Base-by-base conservation (phyloP, 2,888 invertebrate species). In the Endomychus coccineus region DNA sequence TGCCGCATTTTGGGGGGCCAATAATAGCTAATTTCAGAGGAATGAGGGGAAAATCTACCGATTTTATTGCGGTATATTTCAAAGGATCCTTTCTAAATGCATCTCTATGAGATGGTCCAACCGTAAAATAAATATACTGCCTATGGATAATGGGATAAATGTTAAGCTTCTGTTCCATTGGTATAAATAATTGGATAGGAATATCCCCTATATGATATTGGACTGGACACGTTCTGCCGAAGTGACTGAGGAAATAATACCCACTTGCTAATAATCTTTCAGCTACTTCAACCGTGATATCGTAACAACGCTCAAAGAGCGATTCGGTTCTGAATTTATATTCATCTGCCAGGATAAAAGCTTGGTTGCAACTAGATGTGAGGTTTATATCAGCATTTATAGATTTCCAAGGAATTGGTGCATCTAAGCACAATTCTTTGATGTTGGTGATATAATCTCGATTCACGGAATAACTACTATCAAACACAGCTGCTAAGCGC, bases 161-260 rank as follows among this genome's bases (percentile, higher is more conserved):
- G 24, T 67, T 61, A 27, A 61, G 60, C 21, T 58, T 64, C 15
- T 54, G 52, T 50, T 68, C 69, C 33, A 59, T 54, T 6, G 70
- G 61, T 36, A 67, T 60, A 53, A 68, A 77, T 51, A 71, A 67
- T 52, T 73, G 67, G 36, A 76, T 55, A 1, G 70, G 62, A 34
- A 67, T 56, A 22, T 67, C 61, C 40, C 71, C 65, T 48, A 73
- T 68, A 50, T 56, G 68, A 30, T 76, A 62, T 50, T 75, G 72
- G 1, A 82, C 79, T 1, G 82, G 82, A 55, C 81, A 80, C 50
- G 73, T 69, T 35, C 72, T 69, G 13, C 75, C 71, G 57, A 79
- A 81, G 46, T 72, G 71, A 54, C 80, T 81, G 12, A 74, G 55
- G 42, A 79, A 73, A 54, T 65, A 77, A 56, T 74, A 75, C 3